Evolutionary conservation across 2,888 invertebrate genomes (phyloP), one percentile per base, ranked within the genome.

Genomic region (Chrysomela aeneicollis): DNA sequence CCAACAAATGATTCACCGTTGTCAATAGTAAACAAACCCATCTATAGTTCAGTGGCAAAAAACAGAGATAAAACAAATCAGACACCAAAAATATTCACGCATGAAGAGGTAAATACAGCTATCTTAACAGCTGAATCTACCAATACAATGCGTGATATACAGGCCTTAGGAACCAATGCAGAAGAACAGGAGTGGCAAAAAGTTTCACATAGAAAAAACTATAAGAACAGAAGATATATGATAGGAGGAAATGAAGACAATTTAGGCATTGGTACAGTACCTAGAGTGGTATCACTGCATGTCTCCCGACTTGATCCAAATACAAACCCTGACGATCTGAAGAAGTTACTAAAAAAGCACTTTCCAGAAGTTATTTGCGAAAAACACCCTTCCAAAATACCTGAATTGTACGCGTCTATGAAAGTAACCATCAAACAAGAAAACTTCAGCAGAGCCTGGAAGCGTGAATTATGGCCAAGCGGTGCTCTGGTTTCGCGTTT

Each of bases 331-430:
- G 46, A 46, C 12, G 50, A 50, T 21, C 22, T 50, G 19, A 19
- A 21, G 19, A 50, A 49, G 1, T n/a, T 18, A 21, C 19, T 21
- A 50, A 19, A 12, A 6, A 9, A 9, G 10, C 4, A 9, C 50
- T 18, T 21, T 50, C 21, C 46, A 8, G n/a, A 46, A 8, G n/a
- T n/a, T 1, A 18, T 46, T 18, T 46, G 46, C n/a, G 46, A 46
- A 10, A 9, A 17, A 1, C 50, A 50, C 50, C 19, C 19, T 18
- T 50, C 22, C 6, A 19, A 50, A 21, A 3, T 17, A 18, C 50
- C 50, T 6, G 50, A 50, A 19, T n/a, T 50, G 12, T 50, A 50
- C 4, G 19, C 50, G 1, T 50, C 19, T 18, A 50, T 50, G 51
- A 51, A 51, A 51, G 51, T 51, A 12, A 51, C 51, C 3, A 22